Conservation (phyloP, 2,888 invertebrate genomes). For the Ametastegia equiseti region DNA sequence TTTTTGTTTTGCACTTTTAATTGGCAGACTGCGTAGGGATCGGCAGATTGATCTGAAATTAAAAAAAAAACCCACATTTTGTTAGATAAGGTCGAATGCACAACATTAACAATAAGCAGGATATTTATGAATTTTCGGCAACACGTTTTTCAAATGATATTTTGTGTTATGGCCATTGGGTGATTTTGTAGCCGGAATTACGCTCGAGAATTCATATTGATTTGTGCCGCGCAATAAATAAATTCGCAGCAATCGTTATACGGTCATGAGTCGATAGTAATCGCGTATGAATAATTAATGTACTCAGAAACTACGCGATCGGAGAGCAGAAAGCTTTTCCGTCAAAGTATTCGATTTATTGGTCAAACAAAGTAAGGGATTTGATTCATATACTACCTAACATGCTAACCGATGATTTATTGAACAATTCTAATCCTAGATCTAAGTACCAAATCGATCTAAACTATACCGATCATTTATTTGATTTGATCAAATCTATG, state of each 20-base stretch:
- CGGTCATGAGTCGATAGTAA: not conserved
- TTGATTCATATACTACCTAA: not conserved
- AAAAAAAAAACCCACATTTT: too few relatives aligned
- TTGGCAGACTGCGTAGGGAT: too few relatives aligned
- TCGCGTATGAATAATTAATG: slow-evolving; percentile 7
- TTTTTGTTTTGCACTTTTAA: too few relatives aligned
- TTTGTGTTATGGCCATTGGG: too few relatives aligned
- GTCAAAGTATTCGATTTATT: not conserved
- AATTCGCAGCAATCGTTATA: not conserved
- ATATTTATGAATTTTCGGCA: too few relatives aligned
- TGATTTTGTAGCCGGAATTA: not conserved
- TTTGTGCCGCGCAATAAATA: not conserved
- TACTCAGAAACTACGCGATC: not conserved
- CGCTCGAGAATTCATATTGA: not conserved
- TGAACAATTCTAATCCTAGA: not conserved
- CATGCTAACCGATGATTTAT: not conserved
- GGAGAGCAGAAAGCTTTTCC: not conserved
- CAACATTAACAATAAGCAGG: too few relatives aligned
- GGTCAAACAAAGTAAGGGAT: too few relatives aligned
- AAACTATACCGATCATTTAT: too few relatives aligned
- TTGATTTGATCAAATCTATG: too few relatives aligned
- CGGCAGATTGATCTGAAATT: too few relatives aligned
- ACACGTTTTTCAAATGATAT: too few relatives aligned
- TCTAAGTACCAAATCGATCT: not conserved
- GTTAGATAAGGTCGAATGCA: too few relatives aligned